phyloP scores from a whole-genome alignment of 2,113 vertebrate genomes.

The Apus apus region DNA sequence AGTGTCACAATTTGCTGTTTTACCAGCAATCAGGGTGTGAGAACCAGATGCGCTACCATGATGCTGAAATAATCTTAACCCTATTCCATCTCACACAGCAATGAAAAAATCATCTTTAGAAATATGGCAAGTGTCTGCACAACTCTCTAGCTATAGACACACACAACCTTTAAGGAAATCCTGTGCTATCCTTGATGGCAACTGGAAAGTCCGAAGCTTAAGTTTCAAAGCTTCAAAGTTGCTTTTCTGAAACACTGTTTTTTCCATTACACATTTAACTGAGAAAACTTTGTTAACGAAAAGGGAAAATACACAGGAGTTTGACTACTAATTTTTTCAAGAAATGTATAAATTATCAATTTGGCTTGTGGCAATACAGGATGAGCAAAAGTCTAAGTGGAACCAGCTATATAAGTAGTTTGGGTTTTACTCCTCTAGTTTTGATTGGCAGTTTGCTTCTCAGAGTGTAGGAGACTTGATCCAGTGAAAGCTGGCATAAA shows the following conservation, averaged over 20 bases:
- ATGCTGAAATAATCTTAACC: not conserved
- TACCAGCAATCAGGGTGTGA: not conserved
- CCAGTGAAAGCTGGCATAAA: not conserved
- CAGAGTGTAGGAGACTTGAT: not conserved
- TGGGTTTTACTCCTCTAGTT: not conserved
- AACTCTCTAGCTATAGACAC: not conserved
- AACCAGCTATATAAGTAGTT: not conserved
- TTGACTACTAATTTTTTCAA: not conserved
- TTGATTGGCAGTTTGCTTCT: not conserved
- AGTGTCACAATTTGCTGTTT: not conserved
- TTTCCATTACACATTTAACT: not conserved
- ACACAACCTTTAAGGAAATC: not conserved
- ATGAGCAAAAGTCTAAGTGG: not conserved
- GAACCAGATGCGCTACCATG: not conserved
- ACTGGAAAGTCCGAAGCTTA: not conserved
- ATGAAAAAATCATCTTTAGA: not conserved
- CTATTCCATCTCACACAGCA: not conserved
- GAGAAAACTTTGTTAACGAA: not conserved
- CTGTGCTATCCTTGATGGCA: not conserved
- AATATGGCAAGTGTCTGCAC: not conserved
- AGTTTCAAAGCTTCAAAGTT: not conserved
- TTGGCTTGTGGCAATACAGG: not conserved
- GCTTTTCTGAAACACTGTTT: not conserved
- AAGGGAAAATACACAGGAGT: not conserved
- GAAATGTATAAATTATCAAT: not conserved